Evolutionary conservation across 2,888 invertebrate species (phyloP).

Genomic region (Danaus chrysippus): DNA sequence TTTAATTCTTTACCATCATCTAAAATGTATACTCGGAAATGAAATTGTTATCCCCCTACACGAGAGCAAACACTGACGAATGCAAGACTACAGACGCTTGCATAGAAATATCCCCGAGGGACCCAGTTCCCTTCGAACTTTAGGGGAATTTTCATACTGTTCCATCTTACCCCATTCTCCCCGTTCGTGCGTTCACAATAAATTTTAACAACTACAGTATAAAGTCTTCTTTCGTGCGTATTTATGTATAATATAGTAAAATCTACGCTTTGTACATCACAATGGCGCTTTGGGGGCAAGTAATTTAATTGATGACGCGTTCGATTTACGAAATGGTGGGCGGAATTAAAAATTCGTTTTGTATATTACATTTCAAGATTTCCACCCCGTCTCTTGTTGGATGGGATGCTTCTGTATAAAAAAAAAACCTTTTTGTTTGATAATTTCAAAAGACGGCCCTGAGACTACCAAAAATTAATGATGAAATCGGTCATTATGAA

Average conservation of each 20-base stretch:
- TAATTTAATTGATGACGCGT: slow-evolving; percentile 77
- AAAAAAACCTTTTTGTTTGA: slow-evolving; percentile 10
- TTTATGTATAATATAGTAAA: slow-evolving; percentile 6
- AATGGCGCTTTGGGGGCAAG: slow-evolving; percentile 49
- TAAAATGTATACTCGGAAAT: slow-evolving; percentile 32
- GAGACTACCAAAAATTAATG: neutral
- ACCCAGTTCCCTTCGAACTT: slow-evolving; percentile 48
- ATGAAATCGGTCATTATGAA: neutral
- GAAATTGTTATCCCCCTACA: slow-evolving; percentile 40
- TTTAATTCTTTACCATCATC: slow-evolving; percentile 29
- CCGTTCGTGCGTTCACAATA: slow-evolving; percentile 12
- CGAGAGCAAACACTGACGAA: slow-evolving; percentile 53
- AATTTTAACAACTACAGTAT: slow-evolving; percentile 23
- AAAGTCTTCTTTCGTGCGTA: slow-evolving; percentile 23
- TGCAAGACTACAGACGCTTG: slow-evolving; percentile 54
- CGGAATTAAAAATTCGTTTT: slow-evolving; percentile 38
- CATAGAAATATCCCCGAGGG: slow-evolving; percentile 57
- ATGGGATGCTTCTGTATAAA: slow-evolving; percentile 16
- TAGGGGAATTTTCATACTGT: slow-evolving; percentile 49
- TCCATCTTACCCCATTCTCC: slow-evolving; percentile 43
- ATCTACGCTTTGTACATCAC: slow-evolving; percentile 48
- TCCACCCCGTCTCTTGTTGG: slow-evolving; percentile 19
- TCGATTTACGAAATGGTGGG: slow-evolving; percentile 71
- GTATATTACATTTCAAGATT: slow-evolving; percentile 29
- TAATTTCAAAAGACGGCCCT: slow-evolving; percentile 8